Conservation (phyloP, 23 tunicate genomes). For the Trididemnum nubilum region DNA sequence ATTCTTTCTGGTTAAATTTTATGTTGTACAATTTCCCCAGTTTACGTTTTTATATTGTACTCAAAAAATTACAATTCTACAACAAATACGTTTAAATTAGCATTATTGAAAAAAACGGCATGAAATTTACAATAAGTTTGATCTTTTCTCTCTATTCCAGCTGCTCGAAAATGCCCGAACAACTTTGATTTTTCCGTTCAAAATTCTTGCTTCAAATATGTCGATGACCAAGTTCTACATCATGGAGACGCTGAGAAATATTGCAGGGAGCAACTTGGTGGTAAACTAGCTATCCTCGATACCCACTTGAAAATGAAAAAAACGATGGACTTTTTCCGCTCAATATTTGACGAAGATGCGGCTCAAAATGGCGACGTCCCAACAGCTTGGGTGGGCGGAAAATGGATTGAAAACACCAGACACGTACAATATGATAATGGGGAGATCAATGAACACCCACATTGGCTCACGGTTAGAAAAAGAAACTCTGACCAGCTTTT, state of each 20-base stretch:
- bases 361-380: conserved; percentile 41
- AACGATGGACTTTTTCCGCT: conserved; percentile 36
- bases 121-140: no score
- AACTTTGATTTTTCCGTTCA: conserved; percentile 34
- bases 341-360: conserved; percentile 31
- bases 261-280: conserved; percentile 42
- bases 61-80: no score
- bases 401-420: conserved; percentile 39
- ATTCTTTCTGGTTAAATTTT: no score
- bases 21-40: no score
- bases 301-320: conserved; percentile 20
- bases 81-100: no score
- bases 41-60: no score
- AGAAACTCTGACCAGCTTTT: conserved; percentile 28
- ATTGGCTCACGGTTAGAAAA: conserved; percentile 49
- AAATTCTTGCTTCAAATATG: conserved; percentile 61
- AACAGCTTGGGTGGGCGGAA: conserved; percentile 68
- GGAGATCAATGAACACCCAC: conserved; percentile 25
- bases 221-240: conserved; percentile 37
- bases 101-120: no score
- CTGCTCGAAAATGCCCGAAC: conserved; percentile 37
- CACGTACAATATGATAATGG: conserved; percentile 38
- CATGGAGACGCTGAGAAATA: conserved; percentile 39
- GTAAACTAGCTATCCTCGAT: conserved; percentile 42
- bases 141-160: no score